Percentiles rank a stretch among this genome's conserved stretches.
Evolutionary conservation across 2,888 invertebrate genomes (phyloP).

Genomic region (Acanthosoma haemorrhoidale): DNA sequence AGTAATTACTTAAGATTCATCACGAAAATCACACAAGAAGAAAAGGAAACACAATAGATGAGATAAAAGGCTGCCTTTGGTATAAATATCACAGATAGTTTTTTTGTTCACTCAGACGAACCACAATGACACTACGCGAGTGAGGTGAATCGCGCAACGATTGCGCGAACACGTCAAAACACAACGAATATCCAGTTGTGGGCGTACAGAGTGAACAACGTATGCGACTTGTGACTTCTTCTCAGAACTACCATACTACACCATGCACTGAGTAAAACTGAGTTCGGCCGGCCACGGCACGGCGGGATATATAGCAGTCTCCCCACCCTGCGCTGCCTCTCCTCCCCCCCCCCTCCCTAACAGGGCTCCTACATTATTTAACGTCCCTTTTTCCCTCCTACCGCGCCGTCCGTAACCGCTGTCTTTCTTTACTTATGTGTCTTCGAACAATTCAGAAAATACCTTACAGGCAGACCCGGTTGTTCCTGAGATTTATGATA

Average conservation of each 20-base stretch:
- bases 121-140: slow-evolving; percentile 29
- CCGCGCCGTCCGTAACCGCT: too few relatives aligned
- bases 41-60: slow-evolving; percentile 28
- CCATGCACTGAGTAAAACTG: slow-evolving; percentile 30
- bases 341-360: slow-evolving; percentile 4
- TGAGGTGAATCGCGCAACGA: slow-evolving; percentile 28
- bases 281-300: background rate
- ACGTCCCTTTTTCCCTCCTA: too few relatives aligned
- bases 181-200: slow-evolving; percentile 41
- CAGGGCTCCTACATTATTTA: background rate
- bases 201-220: slow-evolving; percentile 42
- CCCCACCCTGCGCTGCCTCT: slow-evolving; percentile 1
- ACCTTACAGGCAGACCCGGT: too few relatives aligned
- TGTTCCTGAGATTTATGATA: too few relatives aligned
- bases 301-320: slow-evolving; percentile 16
- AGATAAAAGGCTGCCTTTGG: slow-evolving; percentile 37
- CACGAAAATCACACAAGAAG: background rate
- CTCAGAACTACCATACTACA: slow-evolving; percentile 41
- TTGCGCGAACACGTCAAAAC: slow-evolving; percentile 35
- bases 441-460: too few relatives aligned
- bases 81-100: slow-evolving; percentile 40
- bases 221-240: slow-evolving; percentile 40
- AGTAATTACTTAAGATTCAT: too few relatives aligned
- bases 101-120: slow-evolving; percentile 34
- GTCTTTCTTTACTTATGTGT: too few relatives aligned